A percentile compares a stretch with the other conserved stretches of the same genome.
Conservation (phyloP, 2,797 vertebrate genomes). For the Eulemur rubriventer region DNA sequence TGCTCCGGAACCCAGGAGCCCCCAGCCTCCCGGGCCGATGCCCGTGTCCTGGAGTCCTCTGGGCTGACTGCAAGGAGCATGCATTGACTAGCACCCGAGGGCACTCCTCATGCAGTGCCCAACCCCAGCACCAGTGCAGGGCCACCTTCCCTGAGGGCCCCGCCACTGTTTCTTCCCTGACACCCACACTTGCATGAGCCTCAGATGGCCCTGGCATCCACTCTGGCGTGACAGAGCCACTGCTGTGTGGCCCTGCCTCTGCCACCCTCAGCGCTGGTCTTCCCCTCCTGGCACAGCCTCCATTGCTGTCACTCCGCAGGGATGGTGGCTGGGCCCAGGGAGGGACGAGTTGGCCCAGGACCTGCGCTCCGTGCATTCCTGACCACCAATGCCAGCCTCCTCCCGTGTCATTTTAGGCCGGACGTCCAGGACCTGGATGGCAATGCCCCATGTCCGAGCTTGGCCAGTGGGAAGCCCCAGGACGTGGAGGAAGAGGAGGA, state of each 20-base stretch:
- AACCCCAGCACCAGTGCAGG: neutral
- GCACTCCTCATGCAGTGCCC: neutral
- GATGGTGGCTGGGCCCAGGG: neutral
- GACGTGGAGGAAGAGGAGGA: conserved; percentile 95
- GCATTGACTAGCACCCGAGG: neutral
- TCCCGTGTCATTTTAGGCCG: conserved; percentile 84
- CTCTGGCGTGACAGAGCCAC: rapidly evolving
- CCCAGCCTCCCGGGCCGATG: rapidly evolving
- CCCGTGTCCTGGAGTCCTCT: rapidly evolving
- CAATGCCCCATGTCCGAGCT: conserved; percentile 86
- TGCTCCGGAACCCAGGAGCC: rapidly evolving
- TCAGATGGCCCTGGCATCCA: neutral
- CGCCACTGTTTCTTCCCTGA: rapidly evolving
- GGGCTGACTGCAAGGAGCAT: rapidly evolving
- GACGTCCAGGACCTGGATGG: conserved; percentile 91
- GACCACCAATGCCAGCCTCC: neutral
- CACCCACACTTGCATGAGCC: too few relatives aligned
- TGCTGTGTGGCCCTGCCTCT: neutral
- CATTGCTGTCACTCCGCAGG: rapidly evolving
- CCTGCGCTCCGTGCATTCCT: rapidly evolving
- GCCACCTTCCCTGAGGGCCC: neutral
- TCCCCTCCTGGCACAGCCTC: neutral
- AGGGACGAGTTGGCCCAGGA: rapidly evolving
- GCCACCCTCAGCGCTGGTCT: neutral
- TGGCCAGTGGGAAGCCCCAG: conserved; percentile 90